These are phyloP conservation scores for Halcyon badia DNA, from an alignment of 2,797 vertebrate species.

Conservation along the genomic window DNA sequence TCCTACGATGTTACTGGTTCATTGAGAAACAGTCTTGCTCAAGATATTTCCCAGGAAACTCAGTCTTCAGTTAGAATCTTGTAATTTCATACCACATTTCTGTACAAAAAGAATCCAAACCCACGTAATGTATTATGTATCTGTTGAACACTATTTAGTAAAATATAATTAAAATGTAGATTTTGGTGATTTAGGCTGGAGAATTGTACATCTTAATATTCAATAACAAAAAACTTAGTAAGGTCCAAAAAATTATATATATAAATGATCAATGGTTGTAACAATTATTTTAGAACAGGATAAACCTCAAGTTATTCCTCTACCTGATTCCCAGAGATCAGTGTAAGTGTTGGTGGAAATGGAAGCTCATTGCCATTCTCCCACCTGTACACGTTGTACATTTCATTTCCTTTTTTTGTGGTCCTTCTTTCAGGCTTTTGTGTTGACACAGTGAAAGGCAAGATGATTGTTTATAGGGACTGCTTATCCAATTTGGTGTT, in stretches of 20 bases:
- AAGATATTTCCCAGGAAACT: background rate
- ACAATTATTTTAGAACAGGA: background rate
- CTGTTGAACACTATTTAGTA: background rate
- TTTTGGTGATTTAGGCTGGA: background rate
- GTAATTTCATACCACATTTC: background rate
- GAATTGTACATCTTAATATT: background rate
- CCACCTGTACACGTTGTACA: rapidly evolving
- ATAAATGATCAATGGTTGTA: background rate
- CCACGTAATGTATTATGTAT: background rate
- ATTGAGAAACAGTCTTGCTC: background rate
- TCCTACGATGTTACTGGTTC: background rate
- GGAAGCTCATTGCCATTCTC: background rate
- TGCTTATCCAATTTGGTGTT: background rate
- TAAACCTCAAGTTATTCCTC: background rate
- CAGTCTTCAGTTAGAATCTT: background rate
- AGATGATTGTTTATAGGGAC: background rate
- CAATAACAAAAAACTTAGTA: background rate
- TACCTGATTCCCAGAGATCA: background rate
- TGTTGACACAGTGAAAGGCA: background rate
- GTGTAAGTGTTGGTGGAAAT: background rate
- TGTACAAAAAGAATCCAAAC: background rate
- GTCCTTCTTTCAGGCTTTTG: background rate
- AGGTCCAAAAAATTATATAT: background rate
- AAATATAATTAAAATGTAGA: background rate
- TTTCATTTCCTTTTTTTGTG: background rate